phyloP scores from a whole-genome alignment of 2,888 invertebrate genomes.

The Cactoblastis cactorum region DNA sequence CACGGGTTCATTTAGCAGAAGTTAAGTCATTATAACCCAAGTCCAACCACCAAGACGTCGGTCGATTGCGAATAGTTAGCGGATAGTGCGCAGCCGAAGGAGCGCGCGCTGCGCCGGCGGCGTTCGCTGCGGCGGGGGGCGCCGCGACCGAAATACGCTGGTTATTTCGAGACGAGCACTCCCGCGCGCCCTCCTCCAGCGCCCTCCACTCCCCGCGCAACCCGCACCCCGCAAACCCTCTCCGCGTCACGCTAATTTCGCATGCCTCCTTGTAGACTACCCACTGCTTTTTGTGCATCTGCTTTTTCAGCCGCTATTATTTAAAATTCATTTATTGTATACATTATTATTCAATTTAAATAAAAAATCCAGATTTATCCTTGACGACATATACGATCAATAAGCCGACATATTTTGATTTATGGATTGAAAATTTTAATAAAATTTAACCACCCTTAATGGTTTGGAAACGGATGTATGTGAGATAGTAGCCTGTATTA shows the following conservation, averaged over 20 bases:
- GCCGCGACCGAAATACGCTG: conserved; percentile 70
- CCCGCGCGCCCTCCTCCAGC: conserved; percentile 45
- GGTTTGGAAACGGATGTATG: too few relatives aligned
- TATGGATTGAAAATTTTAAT: too few relatives aligned
- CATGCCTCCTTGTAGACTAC: conserved; percentile 25
- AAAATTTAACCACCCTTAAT: too few relatives aligned
- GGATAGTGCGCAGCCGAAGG: conserved; percentile 82
- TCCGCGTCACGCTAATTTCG: conserved; percentile 33
- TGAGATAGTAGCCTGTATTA: too few relatives aligned
- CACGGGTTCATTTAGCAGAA: conserved; percentile 84
- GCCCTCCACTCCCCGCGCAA: conserved; percentile 22
- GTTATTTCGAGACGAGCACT: conserved; percentile 70
- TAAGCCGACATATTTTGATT: too few relatives aligned
- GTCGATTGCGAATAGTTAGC: conserved; percentile 95
- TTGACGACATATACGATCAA: too few relatives aligned
- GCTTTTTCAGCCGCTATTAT: conserved; percentile 3
- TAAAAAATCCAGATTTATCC: too few relatives aligned
- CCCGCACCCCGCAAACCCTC: conserved; percentile 21
- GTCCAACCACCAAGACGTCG: conserved; percentile 92
- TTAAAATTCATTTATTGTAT: not conserved
- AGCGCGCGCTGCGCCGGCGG: conserved; percentile 53
- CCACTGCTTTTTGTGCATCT: conserved; percentile 11
- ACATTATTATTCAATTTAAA: too few relatives aligned
- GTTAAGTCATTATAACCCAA: conserved; percentile 88
- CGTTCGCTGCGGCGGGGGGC: conserved; percentile 44